Conservation (phyloP, 1,140 invertebrate species). For the Bombus breviceps region DNA sequence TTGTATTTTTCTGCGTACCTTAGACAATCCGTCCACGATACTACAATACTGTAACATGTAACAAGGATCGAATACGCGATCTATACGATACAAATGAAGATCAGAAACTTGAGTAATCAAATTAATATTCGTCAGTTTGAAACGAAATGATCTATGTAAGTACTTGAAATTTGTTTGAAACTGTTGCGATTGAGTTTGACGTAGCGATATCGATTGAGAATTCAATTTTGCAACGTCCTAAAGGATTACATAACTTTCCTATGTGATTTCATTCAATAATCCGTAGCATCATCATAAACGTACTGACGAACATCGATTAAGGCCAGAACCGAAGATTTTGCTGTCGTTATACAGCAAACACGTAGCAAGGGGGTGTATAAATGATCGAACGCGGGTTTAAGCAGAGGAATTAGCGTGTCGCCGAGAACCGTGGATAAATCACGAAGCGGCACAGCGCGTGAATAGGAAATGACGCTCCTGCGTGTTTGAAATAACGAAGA, state of each 20-base stretch:
- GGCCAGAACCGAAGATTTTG: background rate
- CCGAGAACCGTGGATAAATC: background rate
- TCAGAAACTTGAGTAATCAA: background rate
- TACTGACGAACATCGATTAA: background rate
- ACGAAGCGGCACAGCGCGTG: background rate
- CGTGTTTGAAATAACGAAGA: background rate
- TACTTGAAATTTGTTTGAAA: background rate
- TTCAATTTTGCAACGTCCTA: background rate
- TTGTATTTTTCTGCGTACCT: too few relatives aligned
- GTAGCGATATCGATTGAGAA: background rate
- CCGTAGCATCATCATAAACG: background rate
- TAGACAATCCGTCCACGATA: too few relatives aligned
- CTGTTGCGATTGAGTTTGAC: background rate
- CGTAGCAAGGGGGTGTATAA: background rate
- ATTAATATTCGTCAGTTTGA: background rate
- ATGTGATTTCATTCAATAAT: background rate
- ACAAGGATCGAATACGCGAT: too few relatives aligned
- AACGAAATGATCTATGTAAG: background rate
- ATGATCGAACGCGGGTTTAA: background rate
- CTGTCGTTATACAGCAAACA: background rate
- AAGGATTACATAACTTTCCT: background rate
- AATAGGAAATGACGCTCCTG: constrained; percentile 14
- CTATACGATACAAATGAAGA: background rate
- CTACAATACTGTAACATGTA: too few relatives aligned
- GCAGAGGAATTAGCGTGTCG: constrained; percentile 3